Percentiles rank a stretch among this genome's conserved stretches.
These are phyloP conservation scores for Actenoides hombroni DNA, from an alignment of 2,113 vertebrate species.

Conservation along the genomic window DNA sequence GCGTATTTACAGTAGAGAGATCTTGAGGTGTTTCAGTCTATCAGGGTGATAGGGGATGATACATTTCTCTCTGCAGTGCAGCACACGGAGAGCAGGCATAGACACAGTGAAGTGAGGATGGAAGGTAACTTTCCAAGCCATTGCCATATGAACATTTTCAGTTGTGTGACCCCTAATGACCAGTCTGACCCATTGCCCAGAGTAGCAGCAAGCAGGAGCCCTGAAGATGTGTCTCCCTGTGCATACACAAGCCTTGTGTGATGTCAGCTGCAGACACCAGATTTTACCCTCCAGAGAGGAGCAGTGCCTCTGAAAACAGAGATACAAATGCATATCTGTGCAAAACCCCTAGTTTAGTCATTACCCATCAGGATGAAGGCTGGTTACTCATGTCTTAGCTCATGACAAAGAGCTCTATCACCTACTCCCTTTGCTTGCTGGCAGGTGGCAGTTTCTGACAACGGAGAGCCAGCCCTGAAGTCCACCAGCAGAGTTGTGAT, in stretches of 20 bases:
- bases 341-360: fast-evolving
- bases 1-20: neutral
- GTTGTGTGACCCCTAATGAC: neutral
- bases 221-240: neutral
- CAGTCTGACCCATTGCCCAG: neutral
- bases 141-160: neutral
- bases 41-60: neutral
- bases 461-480: slow-evolving; percentile 81
- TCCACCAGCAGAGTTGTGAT: slow-evolving; percentile 90
- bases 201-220: neutral
- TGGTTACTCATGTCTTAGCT: neutral
- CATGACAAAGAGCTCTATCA: neutral
- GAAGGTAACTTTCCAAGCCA: neutral
- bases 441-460: slow-evolving; percentile 90
- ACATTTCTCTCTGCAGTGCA: neutral
- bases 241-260: neutral
- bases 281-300: neutral
- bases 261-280: neutral
- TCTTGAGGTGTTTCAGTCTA: neutral
- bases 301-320: neutral
- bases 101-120: neutral
- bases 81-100: neutral
- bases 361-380: neutral
- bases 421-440: neutral
- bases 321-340: neutral